These are phyloP conservation scores for Eupithecia vulgata DNA, from an alignment of 2,888 invertebrate species.

Conservation along the genomic window DNA sequence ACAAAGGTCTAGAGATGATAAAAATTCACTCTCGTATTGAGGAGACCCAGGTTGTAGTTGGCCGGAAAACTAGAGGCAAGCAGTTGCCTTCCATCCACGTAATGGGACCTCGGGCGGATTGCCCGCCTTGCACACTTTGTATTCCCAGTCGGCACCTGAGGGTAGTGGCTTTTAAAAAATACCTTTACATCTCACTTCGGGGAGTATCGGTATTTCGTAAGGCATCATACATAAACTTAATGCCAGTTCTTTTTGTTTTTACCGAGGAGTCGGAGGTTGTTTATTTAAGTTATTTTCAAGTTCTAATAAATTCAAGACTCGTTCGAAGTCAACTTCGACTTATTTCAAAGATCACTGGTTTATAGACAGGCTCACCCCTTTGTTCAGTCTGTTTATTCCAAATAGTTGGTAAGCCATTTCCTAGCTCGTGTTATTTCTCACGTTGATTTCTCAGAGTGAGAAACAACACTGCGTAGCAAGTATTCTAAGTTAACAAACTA, in stretches of 20 bases:
- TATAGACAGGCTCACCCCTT: background rate
- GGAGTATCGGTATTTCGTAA: constrained; percentile 51
- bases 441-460: background rate
- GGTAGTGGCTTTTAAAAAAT: constrained; percentile 70
- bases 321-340: background rate
- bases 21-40: no score
- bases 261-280: constrained; percentile 15
- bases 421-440: background rate
- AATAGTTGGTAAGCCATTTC: background rate
- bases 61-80: no score
- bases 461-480: background rate
- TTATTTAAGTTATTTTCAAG: constrained; percentile 6
- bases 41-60: no score
- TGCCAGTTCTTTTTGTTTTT: constrained; percentile 23
- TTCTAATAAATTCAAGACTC: background rate
- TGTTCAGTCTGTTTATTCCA: no score
- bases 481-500: no score
- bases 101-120: constrained; percentile 60
- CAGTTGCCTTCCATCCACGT: constrained; percentile 48
- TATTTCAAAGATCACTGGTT: background rate
- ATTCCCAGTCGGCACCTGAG: constrained; percentile 78
- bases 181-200: constrained; percentile 64
- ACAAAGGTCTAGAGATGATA: no score
- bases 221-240: constrained; percentile 32
- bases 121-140: constrained; percentile 76